These are phyloP conservation scores for Tortricodes alternella DNA, from an alignment of 2,888 invertebrate species.

Conservation along the genomic window DNA sequence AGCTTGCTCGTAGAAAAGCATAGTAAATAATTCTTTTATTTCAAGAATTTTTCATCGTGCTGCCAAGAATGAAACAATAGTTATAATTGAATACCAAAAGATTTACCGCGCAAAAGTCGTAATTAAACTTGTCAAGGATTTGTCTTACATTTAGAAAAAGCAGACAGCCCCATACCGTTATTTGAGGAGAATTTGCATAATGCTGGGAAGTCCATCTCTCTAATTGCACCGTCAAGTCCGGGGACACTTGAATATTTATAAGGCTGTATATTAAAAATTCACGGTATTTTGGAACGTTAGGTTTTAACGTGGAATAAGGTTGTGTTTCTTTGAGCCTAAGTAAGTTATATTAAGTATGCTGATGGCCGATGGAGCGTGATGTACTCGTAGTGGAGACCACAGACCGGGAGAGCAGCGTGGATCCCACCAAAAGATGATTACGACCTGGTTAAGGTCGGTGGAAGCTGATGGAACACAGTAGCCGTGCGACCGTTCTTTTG, in stretches of 20 bases:
- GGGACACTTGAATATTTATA: conserved; percentile 50
- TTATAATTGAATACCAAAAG: conserved; percentile 21
- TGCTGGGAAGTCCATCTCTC: conserved; percentile 52
- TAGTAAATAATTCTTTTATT: no score
- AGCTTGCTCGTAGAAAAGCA: no score
- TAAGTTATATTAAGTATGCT: no score
- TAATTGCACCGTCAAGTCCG: conserved; percentile 49
- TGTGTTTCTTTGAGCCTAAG: background rate
- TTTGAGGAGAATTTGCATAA: conserved; percentile 47
- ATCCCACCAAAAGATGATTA: no score
- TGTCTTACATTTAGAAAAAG: conserved; percentile 29
- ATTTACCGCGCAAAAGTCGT: conserved; percentile 8
- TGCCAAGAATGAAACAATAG: no score
- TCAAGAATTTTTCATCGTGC: no score
- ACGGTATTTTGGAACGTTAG: conserved; percentile 20
- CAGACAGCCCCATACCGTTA: conserved; percentile 29
- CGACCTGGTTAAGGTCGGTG: no score
- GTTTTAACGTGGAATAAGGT: background rate
- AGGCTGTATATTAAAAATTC: conserved; percentile 24
- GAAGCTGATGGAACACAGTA: no score
- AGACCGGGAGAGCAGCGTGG: no score
- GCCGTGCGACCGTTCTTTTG: no score
- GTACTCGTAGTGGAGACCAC: no score
- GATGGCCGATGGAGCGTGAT: no score
- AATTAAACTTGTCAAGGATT: conserved; percentile 28